Evolutionary conservation across 2,113 vertebrate genomes (phyloP), one percentile per base, ranked within the genome.

Genomic region (Speoplatyrhinus poulsoni): DNA sequence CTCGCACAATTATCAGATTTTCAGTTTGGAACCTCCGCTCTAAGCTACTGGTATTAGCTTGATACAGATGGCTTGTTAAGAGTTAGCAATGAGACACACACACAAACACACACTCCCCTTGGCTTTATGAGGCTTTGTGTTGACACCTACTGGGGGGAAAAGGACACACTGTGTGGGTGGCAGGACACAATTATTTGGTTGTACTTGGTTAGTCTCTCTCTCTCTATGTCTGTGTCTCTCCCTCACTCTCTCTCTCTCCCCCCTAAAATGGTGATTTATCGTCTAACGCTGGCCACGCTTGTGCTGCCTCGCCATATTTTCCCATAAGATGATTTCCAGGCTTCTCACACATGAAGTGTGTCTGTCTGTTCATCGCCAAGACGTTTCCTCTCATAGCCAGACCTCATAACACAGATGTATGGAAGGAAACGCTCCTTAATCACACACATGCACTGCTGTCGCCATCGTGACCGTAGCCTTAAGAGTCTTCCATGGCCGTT

Each of bases 121-220:
- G 33, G 64, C 60, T 62, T 59, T 67, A 50, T 62, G 60, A 68
- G 60, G 70, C 56, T 69, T 80, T 69, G 17, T 71, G 48, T 13
- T 69, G 15, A 52, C 49, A 9, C 69, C 73, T 47, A 7, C 46
- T 63, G 63, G 65, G 46, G 53, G 64, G 69, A 67, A 54, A 47
- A 50, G 53, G 33, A 53, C 19, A 26, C 52, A 1, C 60, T 56
- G 26, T 32, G 62, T 26, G 67, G 61, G 58, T 3, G 19, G 19
- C 19, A 19, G 19, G 19, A 19, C 26, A 26, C 26, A 26, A 26
- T 26, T 26, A 26, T 2, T 26, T 26, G 26, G 26, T 26, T 26
- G 26, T 26, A 26, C 26, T 26, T 26, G 26, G 26, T 16, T 53
- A 5, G 9, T 5, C 12, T 12, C 17, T 36, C 33, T 52, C 47